These are phyloP conservation scores for Trialeurodes vaporariorum DNA, from an alignment of 1,140 invertebrate species.

Conservation along the genomic window DNA sequence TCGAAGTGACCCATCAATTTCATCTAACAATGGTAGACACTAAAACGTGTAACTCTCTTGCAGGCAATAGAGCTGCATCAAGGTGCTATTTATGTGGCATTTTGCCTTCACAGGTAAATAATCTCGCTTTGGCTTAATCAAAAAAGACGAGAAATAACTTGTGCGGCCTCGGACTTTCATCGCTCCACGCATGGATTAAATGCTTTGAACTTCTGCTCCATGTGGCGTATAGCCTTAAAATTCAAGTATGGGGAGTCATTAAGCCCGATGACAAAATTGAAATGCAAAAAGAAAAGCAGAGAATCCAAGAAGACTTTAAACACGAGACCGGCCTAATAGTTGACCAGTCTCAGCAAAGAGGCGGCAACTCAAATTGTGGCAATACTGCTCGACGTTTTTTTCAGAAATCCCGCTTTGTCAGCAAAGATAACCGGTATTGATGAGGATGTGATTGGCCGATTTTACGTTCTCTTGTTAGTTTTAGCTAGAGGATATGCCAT, in stretches of 20 bases:
- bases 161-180: constrained; percentile 31
- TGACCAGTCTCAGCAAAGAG: constrained; percentile 21
- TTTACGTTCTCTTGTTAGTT: constrained; percentile 27
- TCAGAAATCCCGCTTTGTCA: constrained; percentile 23
- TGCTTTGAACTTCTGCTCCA: constrained; percentile 30
- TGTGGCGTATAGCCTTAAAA: constrained; percentile 30
- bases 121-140: constrained; percentile 23
- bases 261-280: too few relatives aligned
- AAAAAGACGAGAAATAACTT: constrained; percentile 20
- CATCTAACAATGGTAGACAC: constrained; percentile 37
- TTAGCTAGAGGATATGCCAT: constrained; percentile 25
- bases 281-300: constrained; percentile 7
- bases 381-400: constrained; percentile 34
- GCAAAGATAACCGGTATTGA: constrained; percentile 31
- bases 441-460: constrained; percentile 29
- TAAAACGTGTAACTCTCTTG: constrained; percentile 35
- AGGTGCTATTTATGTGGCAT: constrained; percentile 34
- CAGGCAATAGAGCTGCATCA: constrained; percentile 29
- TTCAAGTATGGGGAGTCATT: too few relatives aligned
- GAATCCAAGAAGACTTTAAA: constrained; percentile 14
- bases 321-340: constrained; percentile 18
- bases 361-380: constrained; percentile 30
- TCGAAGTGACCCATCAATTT: too few relatives aligned
- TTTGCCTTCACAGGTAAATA: constrained; percentile 34
- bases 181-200: constrained; percentile 31